phyloP scores from a whole-genome alignment of 2,888 invertebrate genomes.

The Synanthedon andrenaeformis region DNA sequence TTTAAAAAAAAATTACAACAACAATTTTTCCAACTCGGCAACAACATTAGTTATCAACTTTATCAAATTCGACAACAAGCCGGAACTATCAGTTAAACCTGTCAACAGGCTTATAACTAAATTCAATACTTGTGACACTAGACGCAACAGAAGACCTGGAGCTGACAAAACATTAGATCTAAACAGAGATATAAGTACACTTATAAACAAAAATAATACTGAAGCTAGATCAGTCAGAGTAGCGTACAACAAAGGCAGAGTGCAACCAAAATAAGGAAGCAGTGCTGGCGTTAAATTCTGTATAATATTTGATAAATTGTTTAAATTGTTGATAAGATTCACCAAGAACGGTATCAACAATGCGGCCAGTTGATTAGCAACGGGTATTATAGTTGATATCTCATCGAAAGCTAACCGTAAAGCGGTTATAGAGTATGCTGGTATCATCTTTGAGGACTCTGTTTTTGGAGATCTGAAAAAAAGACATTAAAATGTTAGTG shows the following conservation, averaged over 20 bases:
- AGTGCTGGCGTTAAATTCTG: slow-evolving; percentile 57
- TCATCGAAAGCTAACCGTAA: slow-evolving; percentile 55
- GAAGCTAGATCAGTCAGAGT: slow-evolving; percentile 57
- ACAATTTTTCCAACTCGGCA: slow-evolving; percentile 49
- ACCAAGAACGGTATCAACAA: slow-evolving; percentile 52
- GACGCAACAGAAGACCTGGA: slow-evolving; percentile 38
- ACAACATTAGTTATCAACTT: slow-evolving; percentile 47
- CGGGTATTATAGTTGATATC: slow-evolving; percentile 45
- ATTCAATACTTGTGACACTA: slow-evolving; percentile 44
- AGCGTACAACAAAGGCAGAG: slow-evolving; percentile 47
- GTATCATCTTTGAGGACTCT: slow-evolving; percentile 44
- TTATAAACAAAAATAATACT: slow-evolving; percentile 53
- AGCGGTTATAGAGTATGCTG: slow-evolving; percentile 54
- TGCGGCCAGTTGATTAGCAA: slow-evolving; percentile 52
- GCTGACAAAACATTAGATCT: slow-evolving; percentile 53
- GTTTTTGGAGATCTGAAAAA: slow-evolving; percentile 32
- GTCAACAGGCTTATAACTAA: slow-evolving; percentile 43
- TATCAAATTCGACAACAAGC: slow-evolving; percentile 40
- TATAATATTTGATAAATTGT: slow-evolving; percentile 56
- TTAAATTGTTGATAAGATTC: slow-evolving; percentile 55
- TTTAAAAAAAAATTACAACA: slow-evolving; percentile 19
- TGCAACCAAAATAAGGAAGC: slow-evolving; percentile 57
- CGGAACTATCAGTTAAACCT: slow-evolving; percentile 45
- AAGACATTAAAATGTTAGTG: background rate
- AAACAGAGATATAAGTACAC: slow-evolving; percentile 52